These are phyloP conservation scores for Leptatherina wallacei DNA, from an alignment of 2,797 vertebrate species.

Conservation along the genomic window DNA sequence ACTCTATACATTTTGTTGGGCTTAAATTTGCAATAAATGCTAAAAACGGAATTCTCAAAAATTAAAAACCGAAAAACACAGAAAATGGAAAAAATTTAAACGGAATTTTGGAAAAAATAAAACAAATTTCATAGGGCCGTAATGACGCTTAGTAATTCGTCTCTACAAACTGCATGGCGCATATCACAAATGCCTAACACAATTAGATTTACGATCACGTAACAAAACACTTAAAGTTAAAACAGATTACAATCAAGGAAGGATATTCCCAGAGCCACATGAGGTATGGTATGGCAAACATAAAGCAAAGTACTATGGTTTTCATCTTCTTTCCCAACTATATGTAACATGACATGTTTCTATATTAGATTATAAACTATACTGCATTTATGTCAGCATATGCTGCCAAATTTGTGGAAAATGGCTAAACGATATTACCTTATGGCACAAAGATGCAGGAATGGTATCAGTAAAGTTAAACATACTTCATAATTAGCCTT, in stretches of 20 bases:
- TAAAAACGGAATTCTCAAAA: no score
- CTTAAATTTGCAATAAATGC: no score
- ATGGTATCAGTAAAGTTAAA: background rate
- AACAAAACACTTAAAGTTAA: constrained; percentile 1
- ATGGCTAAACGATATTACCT: background rate
- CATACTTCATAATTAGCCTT: background rate
- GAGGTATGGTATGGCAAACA: constrained; percentile 3
- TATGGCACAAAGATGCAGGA: constrained; percentile 5
- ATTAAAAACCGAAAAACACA: no score
- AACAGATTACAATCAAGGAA: constrained; percentile 3
- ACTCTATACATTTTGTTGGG: no score
- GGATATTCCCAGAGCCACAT: constrained; percentile 5
- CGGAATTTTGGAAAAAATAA: no score
- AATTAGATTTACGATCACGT: background rate
- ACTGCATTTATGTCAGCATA: constrained; percentile 10
- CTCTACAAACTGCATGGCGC: background rate
- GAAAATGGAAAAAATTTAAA: no score
- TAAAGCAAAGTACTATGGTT: background rate
- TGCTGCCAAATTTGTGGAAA: constrained; percentile 32
- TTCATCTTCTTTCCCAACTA: constrained; percentile 11
- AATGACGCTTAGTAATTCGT: no score
- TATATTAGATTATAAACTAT: constrained; percentile 20
- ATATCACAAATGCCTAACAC: background rate
- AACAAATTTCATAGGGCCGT: no score
- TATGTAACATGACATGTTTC: constrained; percentile 35